Evolutionary conservation across 2,797 vertebrate species (phyloP).

Genomic region (Pyrrhura leucotis): DNA sequence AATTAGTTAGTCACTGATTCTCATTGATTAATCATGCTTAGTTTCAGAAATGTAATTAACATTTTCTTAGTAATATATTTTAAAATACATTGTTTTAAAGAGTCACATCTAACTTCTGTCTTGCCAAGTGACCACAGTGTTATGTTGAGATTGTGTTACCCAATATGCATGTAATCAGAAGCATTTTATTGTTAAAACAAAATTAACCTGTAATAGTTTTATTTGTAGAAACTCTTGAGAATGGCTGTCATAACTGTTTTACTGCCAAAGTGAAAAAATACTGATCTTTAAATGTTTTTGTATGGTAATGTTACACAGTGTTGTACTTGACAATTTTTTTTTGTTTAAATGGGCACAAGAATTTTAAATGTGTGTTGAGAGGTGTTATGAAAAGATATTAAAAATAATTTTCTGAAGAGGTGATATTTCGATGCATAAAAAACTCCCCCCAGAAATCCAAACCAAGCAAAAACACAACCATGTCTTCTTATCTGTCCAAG

Average conservation of each 20-base stretch:
- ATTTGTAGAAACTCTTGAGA: not conserved
- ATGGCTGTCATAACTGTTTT: not conserved
- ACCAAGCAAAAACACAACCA: no score
- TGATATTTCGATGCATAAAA: not conserved
- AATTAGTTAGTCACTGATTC: not conserved
- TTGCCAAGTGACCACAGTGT: not conserved
- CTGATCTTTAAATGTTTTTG: not conserved
- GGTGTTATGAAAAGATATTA: not conserved
- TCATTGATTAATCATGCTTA: not conserved
- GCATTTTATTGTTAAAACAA: not conserved
- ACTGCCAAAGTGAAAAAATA: not conserved
- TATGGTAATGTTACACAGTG: not conserved
- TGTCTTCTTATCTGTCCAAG: not conserved
- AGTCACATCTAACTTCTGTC: not conserved
- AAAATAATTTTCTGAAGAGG: not conserved
- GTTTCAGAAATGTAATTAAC: not conserved
- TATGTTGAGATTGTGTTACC: not conserved
- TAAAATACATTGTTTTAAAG: not conserved
- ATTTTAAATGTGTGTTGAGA: not conserved
- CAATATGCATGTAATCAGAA: rapidly evolving
- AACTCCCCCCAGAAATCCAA: not conserved
- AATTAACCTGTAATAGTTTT: not conserved
- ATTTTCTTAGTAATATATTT: not conserved
- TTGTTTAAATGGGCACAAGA: not conserved
- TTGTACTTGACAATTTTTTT: not conserved